Conservation (phyloP, 2,888 invertebrate species). For the Arenicola marina region DNA sequence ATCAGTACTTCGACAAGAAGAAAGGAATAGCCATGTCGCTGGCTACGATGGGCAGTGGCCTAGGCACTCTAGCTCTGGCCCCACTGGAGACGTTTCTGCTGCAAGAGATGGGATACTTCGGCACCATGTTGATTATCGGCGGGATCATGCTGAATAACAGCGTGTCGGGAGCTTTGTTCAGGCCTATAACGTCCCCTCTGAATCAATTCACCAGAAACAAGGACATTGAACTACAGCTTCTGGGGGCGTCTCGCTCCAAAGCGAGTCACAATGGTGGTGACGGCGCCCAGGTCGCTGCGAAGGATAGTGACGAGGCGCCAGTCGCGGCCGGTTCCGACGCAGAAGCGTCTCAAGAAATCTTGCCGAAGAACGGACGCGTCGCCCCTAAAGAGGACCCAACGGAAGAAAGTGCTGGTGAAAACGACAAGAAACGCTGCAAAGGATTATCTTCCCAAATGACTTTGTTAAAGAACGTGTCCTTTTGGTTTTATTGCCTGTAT, state of each 20-base stretch:
- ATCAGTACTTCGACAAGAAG: slow-evolving; percentile 33
- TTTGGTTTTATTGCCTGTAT: slow-evolving; percentile 17
- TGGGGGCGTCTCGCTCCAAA: no score
- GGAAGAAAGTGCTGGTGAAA: neutral
- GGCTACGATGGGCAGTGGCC: slow-evolving; percentile 27
- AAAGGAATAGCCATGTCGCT: slow-evolving; percentile 32
- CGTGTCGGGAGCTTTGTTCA: slow-evolving; percentile 22
- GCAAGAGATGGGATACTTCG: slow-evolving; percentile 15
- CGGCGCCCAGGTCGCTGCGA: neutral
- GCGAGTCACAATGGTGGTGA: neutral
- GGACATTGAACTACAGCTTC: no score
- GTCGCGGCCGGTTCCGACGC: neutral
- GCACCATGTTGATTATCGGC: slow-evolving; percentile 26
- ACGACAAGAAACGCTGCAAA: neutral
- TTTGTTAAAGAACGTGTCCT: slow-evolving; percentile 14
- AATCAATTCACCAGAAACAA: neutral
- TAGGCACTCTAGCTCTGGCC: slow-evolving; percentile 27
- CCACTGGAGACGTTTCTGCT: slow-evolving; percentile 20
- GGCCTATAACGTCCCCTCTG: slow-evolving; percentile 11
- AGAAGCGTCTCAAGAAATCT: neutral
- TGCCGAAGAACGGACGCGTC: neutral
- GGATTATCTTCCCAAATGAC: neutral
- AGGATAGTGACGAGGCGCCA: neutral
- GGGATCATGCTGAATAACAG: slow-evolving; percentile 19
- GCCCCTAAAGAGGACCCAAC: neutral